These are phyloP conservation scores for Cataglyphis rosenhaueri DNA, from an alignment of 2,888 invertebrate genomes.

Conservation along the genomic window DNA sequence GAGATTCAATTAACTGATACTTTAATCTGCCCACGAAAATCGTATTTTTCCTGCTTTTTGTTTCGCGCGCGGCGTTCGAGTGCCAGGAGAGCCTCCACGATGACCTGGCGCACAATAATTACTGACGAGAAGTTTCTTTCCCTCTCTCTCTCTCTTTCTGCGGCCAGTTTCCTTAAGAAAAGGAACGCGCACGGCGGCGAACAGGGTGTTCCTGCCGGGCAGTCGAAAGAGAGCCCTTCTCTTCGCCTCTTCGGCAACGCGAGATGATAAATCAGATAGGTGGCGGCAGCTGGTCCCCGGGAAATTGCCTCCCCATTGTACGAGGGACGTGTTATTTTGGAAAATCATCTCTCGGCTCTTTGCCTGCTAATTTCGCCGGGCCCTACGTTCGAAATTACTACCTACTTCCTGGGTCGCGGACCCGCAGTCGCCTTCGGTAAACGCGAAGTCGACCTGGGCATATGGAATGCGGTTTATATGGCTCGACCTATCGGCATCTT, in stretches of 20 bases:
- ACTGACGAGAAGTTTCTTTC: conserved; percentile 43
- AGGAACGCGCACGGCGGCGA: conserved; percentile 30
- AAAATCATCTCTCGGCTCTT: conserved; percentile 84
- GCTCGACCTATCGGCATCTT: conserved; percentile 65
- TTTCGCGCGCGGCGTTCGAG: conserved; percentile 38
- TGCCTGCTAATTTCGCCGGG: conserved; percentile 82
- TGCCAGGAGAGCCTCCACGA: conserved; percentile 44
- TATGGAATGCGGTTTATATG: conserved; percentile 77
- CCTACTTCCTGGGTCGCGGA: conserved; percentile 79
- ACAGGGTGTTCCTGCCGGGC: conserved; percentile 37
- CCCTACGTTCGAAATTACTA: conserved; percentile 80
- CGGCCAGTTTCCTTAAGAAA: conserved; percentile 32
- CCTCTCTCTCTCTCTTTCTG: neutral
- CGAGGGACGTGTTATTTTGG: conserved; percentile 81
- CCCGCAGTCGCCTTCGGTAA: conserved; percentile 61
- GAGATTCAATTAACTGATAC: conserved; percentile 56
- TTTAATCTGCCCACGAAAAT: conserved; percentile 54
- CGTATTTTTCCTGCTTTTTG: conserved; percentile 50
- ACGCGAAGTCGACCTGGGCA: conserved; percentile 67
- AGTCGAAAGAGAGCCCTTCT: conserved; percentile 46
- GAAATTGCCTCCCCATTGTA: conserved; percentile 80
- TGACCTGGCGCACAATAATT: conserved; percentile 60
- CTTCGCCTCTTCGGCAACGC: conserved; percentile 60
- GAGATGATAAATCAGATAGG: conserved; percentile 83
- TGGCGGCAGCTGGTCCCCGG: conserved; percentile 83